Evolutionary conservation across 2,888 invertebrate species (phyloP).

Genomic region (Pinctada fucata): DNA sequence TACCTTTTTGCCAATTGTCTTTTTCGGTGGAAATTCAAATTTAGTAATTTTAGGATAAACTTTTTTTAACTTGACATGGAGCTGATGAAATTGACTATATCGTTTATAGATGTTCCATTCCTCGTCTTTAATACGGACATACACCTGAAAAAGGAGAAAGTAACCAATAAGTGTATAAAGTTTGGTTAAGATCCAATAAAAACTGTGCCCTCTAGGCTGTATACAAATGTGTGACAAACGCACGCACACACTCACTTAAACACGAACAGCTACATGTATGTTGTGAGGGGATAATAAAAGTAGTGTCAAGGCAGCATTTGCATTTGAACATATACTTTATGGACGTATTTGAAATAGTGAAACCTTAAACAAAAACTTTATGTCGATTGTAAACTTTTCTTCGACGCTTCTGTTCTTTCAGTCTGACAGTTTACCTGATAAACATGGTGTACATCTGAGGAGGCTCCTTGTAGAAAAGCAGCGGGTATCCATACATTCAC

Average conservation of each 20-base stretch:
- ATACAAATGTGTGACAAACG: no score
- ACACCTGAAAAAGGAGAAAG: slow-evolving; percentile 81
- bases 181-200: no score
- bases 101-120: slow-evolving; percentile 98
- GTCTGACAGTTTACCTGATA: slow-evolving; percentile 84
- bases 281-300: not conserved
- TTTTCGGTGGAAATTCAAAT: slow-evolving; percentile 96
- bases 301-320: no score
- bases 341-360: no score
- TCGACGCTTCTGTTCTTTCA: no score
- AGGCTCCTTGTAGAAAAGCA: slow-evolving; percentile 86
- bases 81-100: slow-evolving; percentile 93
- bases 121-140: slow-evolving; percentile 88
- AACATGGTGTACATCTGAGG: slow-evolving; percentile 89
- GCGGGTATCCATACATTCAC: slow-evolving; percentile 93
- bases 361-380: no score
- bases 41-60: slow-evolving; percentile 87
- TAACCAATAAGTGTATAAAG: slow-evolving; percentile 7
- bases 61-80: slow-evolving; percentile 90
- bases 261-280: not conserved
- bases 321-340: no score
- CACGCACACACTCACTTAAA: not conserved
- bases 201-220: no score
- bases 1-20: slow-evolving; percentile 94
- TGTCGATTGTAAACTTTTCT: no score